Evolutionary conservation across 2,888 invertebrate species (phyloP), one percentile per base, ranked within the genome.

Genomic region (Stegophylla sp.): DNA sequence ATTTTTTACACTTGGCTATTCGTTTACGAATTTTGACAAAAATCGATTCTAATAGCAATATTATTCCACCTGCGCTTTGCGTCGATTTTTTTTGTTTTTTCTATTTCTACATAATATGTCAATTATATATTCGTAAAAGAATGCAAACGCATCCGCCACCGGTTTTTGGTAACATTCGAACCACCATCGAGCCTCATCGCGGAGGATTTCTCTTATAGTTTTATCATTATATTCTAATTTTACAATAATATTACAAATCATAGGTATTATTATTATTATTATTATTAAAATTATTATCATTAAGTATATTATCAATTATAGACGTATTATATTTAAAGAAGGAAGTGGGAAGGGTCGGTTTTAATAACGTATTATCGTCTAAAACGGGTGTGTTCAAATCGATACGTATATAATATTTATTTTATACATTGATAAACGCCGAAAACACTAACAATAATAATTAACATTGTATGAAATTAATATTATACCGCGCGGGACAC

Each of bases 151-250:
- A 61, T 79, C 79, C 34, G 69, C 69, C 17, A 13, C 43, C 34
- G 48, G 69, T 79, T 79, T 79, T 79, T 79, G 79, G 79, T 79
- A 79, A 79, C 79, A 79, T 79, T 79, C 79, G 79, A 79, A 79
- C 79, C 79, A 79, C 79, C 79, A 79, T 28, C 79, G 79, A 79
- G 51, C 79, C 79, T 79, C 79, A 5, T 48, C 48, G 34, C 34
- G 41, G 79, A 79, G 79, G 79, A 79, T 79, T 79, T 71, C 34
- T 48, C 69, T 71, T 79, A n/a, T n/a, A 69, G 45, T 67, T 41
- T 41, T 76, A 72, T 56, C 53, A 71, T 28, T 34, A 34, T 73
- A 61, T 51, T 51, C 51, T 75, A 64, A 53, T 75, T 64, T 61
- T 63, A 75, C 23, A 34, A n/a, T n/a, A n/a, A n/a, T n/a, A n/a